Conservation (phyloP, 2,113 vertebrate species). For the Malaclemys terrapin region DNA sequence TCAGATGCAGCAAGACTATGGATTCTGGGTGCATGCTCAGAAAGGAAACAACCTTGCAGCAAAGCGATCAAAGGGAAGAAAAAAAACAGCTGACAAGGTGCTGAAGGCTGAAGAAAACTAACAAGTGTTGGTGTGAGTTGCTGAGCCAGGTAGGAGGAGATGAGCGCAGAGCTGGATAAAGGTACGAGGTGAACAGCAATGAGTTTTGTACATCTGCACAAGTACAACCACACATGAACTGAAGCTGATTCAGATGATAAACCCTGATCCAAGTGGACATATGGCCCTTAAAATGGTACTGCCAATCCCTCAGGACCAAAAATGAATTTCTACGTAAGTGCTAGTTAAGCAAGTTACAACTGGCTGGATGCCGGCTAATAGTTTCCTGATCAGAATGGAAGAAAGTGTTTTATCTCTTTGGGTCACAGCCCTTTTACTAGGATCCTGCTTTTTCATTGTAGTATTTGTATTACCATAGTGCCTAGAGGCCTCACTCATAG, state of each 20-base stretch:
- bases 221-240: background rate
- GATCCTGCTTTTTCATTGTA: background rate
- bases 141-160: background rate
- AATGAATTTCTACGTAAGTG: background rate
- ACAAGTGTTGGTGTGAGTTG: background rate
- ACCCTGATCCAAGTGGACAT: background rate
- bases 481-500: too few species aligned
- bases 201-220: background rate
- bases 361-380: background rate
- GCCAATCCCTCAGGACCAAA: background rate
- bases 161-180: background rate
- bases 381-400: background rate
- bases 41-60: slow-evolving; percentile 23
- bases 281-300: background rate
- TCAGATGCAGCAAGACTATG: slow-evolving; percentile 14
- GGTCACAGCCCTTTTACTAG: background rate
- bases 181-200: background rate
- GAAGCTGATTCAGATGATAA: background rate
- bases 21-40: slow-evolving; percentile 22
- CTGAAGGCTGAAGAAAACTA: slow-evolving; percentile 29
- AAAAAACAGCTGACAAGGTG: slow-evolving; percentile 25
- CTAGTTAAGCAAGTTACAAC: background rate
- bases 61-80: slow-evolving; percentile 24
- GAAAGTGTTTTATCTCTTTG: background rate
- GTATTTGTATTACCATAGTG: background rate